Evolutionary conservation across 1,140 invertebrate genomes (phyloP).

Genomic region (Drosophila tsacasi): DNA sequence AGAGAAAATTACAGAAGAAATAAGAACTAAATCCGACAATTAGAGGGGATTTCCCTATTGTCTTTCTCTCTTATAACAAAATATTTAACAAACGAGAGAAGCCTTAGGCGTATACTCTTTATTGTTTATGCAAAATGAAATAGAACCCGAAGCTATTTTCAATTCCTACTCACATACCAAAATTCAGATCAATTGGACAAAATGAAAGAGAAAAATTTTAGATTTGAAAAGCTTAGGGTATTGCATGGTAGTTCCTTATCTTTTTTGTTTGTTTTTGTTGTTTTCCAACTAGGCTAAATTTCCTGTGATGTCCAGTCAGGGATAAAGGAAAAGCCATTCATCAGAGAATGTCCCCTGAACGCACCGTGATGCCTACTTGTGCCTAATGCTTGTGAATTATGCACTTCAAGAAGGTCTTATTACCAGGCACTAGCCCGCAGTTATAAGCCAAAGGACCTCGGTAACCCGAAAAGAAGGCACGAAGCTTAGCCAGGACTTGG

Average conservation of each 20-base stretch:
- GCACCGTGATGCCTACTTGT: constrained; percentile 7
- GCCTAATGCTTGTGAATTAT: constrained; percentile 53
- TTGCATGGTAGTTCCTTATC: not conserved
- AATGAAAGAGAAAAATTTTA: not conserved
- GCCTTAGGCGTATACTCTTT: not conserved
- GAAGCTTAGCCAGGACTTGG: constrained; percentile 1
- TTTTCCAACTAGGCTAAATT: not conserved
- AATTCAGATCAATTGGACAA: not conserved
- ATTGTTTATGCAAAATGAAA: not conserved
- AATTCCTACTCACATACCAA: not conserved
- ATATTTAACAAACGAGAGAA: not conserved
- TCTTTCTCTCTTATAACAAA: not conserved
- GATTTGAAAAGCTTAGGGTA: not conserved
- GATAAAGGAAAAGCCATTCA: constrained; percentile 45
- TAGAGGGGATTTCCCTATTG: not conserved
- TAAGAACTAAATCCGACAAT: not conserved
- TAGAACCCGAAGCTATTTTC: not conserved
- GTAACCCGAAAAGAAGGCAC: constrained; percentile 2
- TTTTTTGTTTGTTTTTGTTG: not conserved
- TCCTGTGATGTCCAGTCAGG: not conserved
- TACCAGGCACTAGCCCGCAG: constrained; percentile 9
- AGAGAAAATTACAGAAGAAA: not conserved
- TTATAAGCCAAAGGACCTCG: constrained; percentile 8
- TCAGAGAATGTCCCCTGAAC: constrained; percentile 32
- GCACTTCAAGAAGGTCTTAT: constrained; percentile 53